phyloP scores from a whole-genome alignment of 2,797 vertebrate genomes.

The Poeciliopsis paucimaculata region DNA sequence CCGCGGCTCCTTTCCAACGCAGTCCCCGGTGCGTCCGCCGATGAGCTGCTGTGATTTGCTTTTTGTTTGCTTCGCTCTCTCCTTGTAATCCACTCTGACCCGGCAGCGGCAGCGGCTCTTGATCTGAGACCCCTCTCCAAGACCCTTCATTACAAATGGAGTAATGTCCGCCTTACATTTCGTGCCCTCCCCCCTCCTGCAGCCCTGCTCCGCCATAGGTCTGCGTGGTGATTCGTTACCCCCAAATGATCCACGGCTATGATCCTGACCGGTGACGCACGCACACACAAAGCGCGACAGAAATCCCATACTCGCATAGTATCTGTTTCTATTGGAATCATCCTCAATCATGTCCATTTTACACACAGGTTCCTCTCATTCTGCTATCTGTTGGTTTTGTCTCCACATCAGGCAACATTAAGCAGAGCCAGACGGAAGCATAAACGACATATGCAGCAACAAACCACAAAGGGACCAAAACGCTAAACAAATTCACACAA shows the following conservation, averaged over 20 bases:
- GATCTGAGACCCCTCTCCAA: slow-evolving; percentile 56
- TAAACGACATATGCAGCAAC: background rate
- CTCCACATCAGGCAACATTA: background rate
- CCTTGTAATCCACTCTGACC: slow-evolving; percentile 32
- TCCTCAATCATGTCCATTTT: background rate
- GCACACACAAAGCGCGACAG: background rate
- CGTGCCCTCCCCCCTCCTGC: slow-evolving; percentile 54
- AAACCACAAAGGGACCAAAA: background rate
- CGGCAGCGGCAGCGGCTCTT: slow-evolving; percentile 29
- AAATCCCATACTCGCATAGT: background rate
- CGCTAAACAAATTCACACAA: background rate
- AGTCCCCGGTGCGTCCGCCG: slow-evolving; percentile 10
- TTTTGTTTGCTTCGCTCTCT: slow-evolving; percentile 32
- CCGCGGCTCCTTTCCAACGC: slow-evolving; percentile 12
- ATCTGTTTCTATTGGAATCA: background rate
- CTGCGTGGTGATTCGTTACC: slow-evolving; percentile 45
- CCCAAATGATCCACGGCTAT: slow-evolving; percentile 39
- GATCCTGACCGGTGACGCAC: slow-evolving; percentile 61
- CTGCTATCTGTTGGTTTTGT: background rate
- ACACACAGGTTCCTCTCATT: background rate
- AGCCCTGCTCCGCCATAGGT: slow-evolving; percentile 63
- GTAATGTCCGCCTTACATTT: slow-evolving; percentile 51
- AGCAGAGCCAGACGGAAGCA: background rate
- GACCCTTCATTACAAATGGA: slow-evolving; percentile 69
- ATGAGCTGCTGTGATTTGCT: slow-evolving; percentile 23